Evolutionary conservation across 2,113 vertebrate genomes (phyloP).

Genomic region (Zapornia atra): DNA sequence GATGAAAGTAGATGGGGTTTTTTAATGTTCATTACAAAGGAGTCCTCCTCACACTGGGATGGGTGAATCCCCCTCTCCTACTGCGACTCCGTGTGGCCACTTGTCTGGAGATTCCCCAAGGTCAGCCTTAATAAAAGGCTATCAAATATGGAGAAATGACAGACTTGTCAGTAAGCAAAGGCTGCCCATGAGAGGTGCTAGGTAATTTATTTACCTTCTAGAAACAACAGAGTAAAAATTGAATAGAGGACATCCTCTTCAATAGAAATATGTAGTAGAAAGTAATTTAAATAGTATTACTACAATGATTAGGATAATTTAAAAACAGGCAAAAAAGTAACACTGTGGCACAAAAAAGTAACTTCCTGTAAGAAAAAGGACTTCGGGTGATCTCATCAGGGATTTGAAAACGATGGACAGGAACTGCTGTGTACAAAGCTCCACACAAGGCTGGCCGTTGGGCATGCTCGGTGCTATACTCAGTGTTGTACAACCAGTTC

Average conservation of each 20-base stretch:
- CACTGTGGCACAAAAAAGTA: neutral
- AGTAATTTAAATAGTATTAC: neutral
- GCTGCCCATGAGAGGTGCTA: neutral
- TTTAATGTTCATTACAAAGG: slow-evolving; percentile 52
- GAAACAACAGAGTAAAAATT: neutral
- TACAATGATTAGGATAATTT: neutral
- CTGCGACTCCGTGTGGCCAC: neutral
- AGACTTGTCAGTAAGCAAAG: neutral
- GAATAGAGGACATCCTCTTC: neutral
- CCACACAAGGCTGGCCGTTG: neutral
- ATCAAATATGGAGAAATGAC: neutral
- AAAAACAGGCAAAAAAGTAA: neutral
- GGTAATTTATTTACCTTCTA: neutral
- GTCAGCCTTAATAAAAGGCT: slow-evolving; percentile 17
- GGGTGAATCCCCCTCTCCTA: neutral
- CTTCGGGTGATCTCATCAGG: neutral
- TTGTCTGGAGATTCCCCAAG: slow-evolving; percentile 7
- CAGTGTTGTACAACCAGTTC: neutral
- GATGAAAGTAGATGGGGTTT: neutral
- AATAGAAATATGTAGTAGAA: neutral
- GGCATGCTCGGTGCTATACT: neutral
- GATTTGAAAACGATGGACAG: neutral
- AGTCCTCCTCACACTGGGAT: neutral
- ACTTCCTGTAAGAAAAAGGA: neutral
- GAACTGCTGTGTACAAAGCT: neutral